Conservation (phyloP, 2,888 invertebrate genomes). For the Melipona beecheii region DNA sequence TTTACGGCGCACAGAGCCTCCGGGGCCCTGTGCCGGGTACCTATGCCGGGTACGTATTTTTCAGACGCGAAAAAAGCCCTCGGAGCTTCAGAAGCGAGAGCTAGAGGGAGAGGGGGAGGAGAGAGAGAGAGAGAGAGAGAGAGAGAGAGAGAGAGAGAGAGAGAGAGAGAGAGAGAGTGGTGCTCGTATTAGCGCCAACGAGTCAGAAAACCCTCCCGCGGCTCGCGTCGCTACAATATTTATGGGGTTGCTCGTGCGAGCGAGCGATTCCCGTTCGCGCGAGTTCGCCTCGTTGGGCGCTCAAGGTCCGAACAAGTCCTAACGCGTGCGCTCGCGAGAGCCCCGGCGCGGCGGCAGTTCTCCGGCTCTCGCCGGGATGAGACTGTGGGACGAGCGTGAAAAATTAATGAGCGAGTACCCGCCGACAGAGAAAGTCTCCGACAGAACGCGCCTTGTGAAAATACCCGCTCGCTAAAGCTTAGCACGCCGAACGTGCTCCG, state of each 20-base stretch:
- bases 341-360: background rate
- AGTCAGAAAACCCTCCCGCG: conserved; percentile 73
- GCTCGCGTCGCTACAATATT: conserved; percentile 78
- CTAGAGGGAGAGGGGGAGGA: no score
- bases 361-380: conserved; percentile 43
- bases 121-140: conserved; percentile 3
- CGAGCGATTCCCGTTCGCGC: conserved; percentile 79
- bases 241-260: conserved; percentile 80
- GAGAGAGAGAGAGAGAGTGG: conserved; percentile 37
- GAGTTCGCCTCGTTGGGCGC: conserved; percentile 79
- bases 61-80: conserved; percentile 68
- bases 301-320: conserved; percentile 75
- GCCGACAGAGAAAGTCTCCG: conserved; percentile 45
- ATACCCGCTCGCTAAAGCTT: conserved; percentile 9
- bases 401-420: conserved; percentile 69
- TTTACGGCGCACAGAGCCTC: conserved; percentile 30
- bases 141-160: no score
- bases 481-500: background rate
- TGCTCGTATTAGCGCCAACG: conserved; percentile 70
- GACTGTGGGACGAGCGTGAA: conserved; percentile 68
- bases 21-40: conserved; percentile 6
- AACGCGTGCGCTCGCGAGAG: conserved; percentile 69
- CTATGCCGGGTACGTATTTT: conserved; percentile 57
- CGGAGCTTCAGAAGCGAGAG: conserved; percentile 57
- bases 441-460: conserved; percentile 46